These are phyloP conservation scores for Porites cylindrica DNA, from an alignment of 92 coral and sea anemone genomes.

Conservation along the genomic window DNA sequence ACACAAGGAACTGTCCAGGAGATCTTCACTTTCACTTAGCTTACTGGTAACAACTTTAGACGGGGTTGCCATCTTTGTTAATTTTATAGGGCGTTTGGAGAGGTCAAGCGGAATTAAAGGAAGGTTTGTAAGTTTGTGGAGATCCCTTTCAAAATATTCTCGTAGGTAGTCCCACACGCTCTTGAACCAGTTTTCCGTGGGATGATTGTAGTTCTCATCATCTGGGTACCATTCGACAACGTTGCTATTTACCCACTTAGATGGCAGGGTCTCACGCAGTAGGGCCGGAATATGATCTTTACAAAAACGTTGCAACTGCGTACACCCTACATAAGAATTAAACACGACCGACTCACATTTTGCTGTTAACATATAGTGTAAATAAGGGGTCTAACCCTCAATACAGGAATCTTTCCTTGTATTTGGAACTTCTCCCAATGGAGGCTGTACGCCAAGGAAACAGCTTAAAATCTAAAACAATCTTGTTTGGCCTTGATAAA, in stretches of 20 bases:
- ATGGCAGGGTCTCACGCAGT: slow-evolving; percentile 59
- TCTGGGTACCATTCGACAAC: slow-evolving; percentile 70
- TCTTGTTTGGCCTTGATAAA: no score
- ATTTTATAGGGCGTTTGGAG: slow-evolving; percentile 18
- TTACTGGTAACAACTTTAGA: slow-evolving; percentile 53
- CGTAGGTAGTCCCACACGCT: slow-evolving; percentile 77
- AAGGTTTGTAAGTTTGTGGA: slow-evolving; percentile 54
- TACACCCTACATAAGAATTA: slow-evolving; percentile 26
- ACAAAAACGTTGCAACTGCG: slow-evolving; percentile 68
- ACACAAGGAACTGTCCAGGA: slow-evolving; percentile 8
- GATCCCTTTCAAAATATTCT: slow-evolving; percentile 43
- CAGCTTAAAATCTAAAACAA: no score
- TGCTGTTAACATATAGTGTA: no score
- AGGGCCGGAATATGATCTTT: slow-evolving; percentile 46
- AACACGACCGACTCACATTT: neutral
- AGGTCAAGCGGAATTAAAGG: slow-evolving; percentile 70
- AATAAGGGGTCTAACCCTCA: no score
- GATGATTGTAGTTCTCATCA: slow-evolving; percentile 40
- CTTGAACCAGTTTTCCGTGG: slow-evolving; percentile 72
- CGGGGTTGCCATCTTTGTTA: slow-evolving; percentile 48
- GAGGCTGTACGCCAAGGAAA: neutral
- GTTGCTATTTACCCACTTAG: slow-evolving; percentile 43
- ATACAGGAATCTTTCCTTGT: no score
- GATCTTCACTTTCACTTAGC: slow-evolving; percentile 12
- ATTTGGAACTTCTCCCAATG: neutral